A percentile compares a stretch with the other conserved stretches of the same genome.
These are phyloP conservation scores for Nephila pilipes DNA, from an alignment of 1,140 invertebrate genomes.

Conservation along the genomic window DNA sequence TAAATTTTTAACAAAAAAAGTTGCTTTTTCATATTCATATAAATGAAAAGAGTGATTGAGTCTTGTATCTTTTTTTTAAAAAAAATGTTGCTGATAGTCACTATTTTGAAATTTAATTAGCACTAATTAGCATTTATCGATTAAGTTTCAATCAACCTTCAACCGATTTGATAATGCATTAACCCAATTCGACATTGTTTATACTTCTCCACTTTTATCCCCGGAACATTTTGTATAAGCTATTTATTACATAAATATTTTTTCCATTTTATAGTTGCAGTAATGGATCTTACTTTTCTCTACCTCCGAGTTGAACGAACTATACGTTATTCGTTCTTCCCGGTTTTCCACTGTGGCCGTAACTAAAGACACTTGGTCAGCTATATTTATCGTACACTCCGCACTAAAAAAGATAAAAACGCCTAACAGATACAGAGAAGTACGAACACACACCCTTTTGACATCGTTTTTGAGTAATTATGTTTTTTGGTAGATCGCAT, in stretches of 20 bases:
- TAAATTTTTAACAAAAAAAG: too few relatives aligned
- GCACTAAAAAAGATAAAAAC: neutral
- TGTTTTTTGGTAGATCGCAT: conserved; percentile 10
- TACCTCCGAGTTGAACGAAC: neutral
- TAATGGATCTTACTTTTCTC: neutral
- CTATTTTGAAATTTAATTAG: too few relatives aligned
- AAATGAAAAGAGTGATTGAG: too few relatives aligned
- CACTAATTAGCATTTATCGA: too few relatives aligned
- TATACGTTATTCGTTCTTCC: neutral
- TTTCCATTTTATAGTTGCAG: neutral
- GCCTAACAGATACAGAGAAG: neutral
- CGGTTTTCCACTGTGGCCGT: neutral
- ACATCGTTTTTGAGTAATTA: conserved; percentile 32
- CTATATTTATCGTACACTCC: conserved; percentile 10
- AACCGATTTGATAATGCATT: too few relatives aligned
- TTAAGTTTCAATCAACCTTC: too few relatives aligned
- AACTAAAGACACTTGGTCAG: neutral
- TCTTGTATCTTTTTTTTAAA: too few relatives aligned
- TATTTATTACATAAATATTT: neutral
- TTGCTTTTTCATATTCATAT: too few relatives aligned
- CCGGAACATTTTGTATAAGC: neutral
- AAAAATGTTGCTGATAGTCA: too few relatives aligned
- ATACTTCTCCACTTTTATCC: neutral
- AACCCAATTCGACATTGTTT: too few relatives aligned
- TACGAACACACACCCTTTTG: conserved; percentile 29